Percentiles rank a stretch among this genome's conserved stretches.
These are phyloP conservation scores for Drosophila tropicalis DNA, from an alignment of 1,140 invertebrate genomes.

Conservation along the genomic window DNA sequence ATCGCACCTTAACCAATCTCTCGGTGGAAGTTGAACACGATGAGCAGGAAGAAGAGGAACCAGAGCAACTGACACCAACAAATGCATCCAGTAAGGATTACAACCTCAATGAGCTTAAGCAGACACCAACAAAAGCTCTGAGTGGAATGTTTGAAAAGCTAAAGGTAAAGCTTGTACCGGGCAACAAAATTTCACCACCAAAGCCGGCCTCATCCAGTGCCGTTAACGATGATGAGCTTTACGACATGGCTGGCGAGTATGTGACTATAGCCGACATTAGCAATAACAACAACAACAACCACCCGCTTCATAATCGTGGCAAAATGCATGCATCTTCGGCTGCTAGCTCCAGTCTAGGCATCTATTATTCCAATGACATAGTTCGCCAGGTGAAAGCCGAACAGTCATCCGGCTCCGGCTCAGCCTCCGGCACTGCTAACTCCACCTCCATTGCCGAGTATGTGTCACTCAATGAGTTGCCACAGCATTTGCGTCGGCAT, in stretches of 20 bases:
- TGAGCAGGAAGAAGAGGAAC: conserved; percentile 19
- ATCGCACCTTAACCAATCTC: conserved; percentile 68
- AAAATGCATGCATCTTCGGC: conserved; percentile 41
- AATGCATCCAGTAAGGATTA: conserved; percentile 65
- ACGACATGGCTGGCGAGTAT: conserved; percentile 89
- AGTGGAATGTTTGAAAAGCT: conserved; percentile 87
- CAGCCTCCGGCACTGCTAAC: conserved; percentile 84
- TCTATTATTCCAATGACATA: conserved; percentile 85
- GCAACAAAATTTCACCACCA: conserved; percentile 83
- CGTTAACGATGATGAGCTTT: conserved; percentile 82
- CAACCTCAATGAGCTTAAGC: conserved; percentile 77
- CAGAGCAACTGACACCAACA: conserved; percentile 64
- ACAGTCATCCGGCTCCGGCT: conserved; percentile 39
- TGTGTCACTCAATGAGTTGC: conserved; percentile 91
- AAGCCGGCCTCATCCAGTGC: conserved; percentile 64
- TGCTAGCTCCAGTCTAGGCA: conserved; percentile 71
- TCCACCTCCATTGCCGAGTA: conserved; percentile 87
- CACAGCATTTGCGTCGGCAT: conserved; percentile 85
- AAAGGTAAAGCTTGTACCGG: conserved; percentile 85
- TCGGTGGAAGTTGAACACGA: conserved; percentile 58
- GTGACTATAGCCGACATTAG: conserved; percentile 92
- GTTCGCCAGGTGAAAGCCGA: conserved; percentile 82
- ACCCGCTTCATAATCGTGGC: conserved; percentile 24
- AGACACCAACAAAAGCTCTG: conserved; percentile 84
- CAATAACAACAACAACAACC: conserved; percentile 86